Percentiles rank a stretch among this genome's conserved stretches.
Conservation (phyloP, 2,113 vertebrate species). For the Mus pahari region DNA sequence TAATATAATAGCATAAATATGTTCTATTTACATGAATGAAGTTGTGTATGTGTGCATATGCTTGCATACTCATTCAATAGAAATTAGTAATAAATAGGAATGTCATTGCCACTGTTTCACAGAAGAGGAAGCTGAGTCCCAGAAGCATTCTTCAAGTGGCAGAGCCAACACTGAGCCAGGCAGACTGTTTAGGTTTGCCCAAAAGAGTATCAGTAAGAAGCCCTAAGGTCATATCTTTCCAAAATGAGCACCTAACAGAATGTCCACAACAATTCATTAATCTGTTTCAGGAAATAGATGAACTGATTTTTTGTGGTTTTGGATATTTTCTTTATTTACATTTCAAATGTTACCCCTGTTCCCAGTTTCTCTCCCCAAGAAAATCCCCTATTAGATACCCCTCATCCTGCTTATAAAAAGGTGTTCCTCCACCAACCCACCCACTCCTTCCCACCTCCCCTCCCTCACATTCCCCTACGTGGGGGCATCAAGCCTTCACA, state of each 20-base stretch:
- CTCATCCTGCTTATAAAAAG: too few relatives aligned
- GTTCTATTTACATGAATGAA: neutral
- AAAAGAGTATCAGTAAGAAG: accelerated
- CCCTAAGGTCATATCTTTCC: neutral
- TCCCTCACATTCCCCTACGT: too few relatives aligned
- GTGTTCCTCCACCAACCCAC: too few relatives aligned
- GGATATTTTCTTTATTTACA: too few relatives aligned
- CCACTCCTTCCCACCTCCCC: too few relatives aligned
- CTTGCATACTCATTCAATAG: neutral
- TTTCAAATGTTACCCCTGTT: too few relatives aligned
- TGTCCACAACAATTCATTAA: neutral
- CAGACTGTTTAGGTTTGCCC: neutral
- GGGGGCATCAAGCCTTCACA: too few relatives aligned
- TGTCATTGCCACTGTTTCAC: too few relatives aligned
- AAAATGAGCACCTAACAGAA: neutral
- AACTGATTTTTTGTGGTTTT: neutral
- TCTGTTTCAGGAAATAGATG: neutral
- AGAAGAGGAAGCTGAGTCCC: neutral
- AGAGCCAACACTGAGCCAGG: neutral
- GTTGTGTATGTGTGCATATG: neutral
- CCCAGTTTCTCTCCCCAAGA: too few relatives aligned
- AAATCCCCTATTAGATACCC: too few relatives aligned
- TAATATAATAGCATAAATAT: neutral
- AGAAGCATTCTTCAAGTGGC: neutral
- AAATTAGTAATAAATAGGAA: neutral